phyloP scores from a whole-genome alignment of 35 echinoderm and acorn worm species.

The Chiridota heheva region DNA sequence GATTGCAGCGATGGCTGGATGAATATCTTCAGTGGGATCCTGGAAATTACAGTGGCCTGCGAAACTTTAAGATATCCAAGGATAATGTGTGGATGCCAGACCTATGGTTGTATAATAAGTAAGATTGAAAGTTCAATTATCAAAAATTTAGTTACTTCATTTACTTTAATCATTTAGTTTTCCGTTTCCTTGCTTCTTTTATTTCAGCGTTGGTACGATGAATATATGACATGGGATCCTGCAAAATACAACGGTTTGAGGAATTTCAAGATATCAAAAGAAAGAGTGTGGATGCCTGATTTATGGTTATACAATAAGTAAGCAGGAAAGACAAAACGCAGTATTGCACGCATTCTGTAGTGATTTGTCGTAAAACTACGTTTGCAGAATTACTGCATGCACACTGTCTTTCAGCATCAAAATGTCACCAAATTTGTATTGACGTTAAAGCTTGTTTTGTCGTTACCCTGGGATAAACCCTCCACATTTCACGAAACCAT shows the following conservation, averaged over 20 bases:
- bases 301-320: constrained; percentile 99
- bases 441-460: background rate
- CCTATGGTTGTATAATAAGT: constrained; percentile 87
- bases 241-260: constrained; percentile 51
- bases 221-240: constrained; percentile 69
- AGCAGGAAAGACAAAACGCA: background rate
- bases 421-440: background rate
- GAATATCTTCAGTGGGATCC: constrained; percentile 89
- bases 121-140: too few relatives aligned
- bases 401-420: background rate
- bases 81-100: constrained; percentile 89
- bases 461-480: background rate
- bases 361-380: too few relatives aligned
- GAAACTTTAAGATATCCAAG: constrained; percentile 74
- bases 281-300: constrained; percentile 95
- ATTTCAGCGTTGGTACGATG: constrained; percentile 82
- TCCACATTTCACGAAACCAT: background rate
- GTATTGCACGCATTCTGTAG: background rate
- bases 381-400: background rate
- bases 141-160: too few relatives aligned
- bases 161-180: too few relatives aligned
- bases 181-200: too few relatives aligned
- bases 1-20: constrained; percentile 77
- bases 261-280: constrained; percentile 74
- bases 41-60: constrained; percentile 59